Conservation (phyloP, 2,888 invertebrate genomes). For the Coenonympha arcania region DNA sequence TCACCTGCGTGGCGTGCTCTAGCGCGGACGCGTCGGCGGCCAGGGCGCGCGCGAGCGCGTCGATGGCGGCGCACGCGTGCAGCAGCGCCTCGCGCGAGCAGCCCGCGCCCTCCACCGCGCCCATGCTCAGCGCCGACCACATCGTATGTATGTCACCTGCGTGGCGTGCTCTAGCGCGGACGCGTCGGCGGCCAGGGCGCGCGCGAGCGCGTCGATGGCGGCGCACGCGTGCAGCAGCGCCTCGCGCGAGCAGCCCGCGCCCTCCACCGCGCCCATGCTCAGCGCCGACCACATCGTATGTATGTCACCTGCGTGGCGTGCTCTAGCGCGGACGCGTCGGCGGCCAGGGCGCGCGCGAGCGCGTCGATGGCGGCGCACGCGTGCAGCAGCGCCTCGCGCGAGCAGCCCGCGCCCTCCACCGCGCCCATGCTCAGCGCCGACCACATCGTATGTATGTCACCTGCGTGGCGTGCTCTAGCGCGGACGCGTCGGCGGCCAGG, state of each 20-base stretch:
- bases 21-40: constrained; percentile 45
- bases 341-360: constrained; percentile 49
- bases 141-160: too few species aligned
- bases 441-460: too few species aligned
- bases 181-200: constrained; percentile 55
- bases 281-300: constrained; percentile 90
- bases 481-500: constrained; percentile 48
- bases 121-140: constrained; percentile 83
- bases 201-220: constrained; percentile 56
- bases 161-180: constrained; percentile 11
- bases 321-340: constrained; percentile 40
- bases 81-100: constrained; percentile 71
- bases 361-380: constrained; percentile 57
- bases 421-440: constrained; percentile 79
- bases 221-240: constrained; percentile 50
- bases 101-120: constrained; percentile 65
- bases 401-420: constrained; percentile 73
- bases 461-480: too few species aligned
- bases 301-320: too few species aligned
- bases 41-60: constrained; percentile 56
- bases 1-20: too few species aligned
- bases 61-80: constrained; percentile 58
- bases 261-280: constrained; percentile 73
- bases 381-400: constrained; percentile 65
- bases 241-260: constrained; percentile 74